These are phyloP conservation scores for Parauchenoglanis ngamensis DNA, from an alignment of 2,797 vertebrate species.

Conservation along the genomic window DNA sequence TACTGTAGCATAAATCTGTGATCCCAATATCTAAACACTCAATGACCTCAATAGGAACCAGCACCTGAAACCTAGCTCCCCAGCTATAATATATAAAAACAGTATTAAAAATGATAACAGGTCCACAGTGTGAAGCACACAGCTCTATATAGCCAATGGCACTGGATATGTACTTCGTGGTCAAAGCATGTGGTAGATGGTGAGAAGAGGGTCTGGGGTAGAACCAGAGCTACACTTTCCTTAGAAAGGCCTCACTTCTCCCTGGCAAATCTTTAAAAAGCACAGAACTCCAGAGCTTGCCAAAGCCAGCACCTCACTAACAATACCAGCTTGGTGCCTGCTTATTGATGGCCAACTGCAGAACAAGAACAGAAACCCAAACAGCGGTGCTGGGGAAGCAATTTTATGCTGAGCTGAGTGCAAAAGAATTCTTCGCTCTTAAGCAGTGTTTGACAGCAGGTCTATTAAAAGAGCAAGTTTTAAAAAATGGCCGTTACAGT, in stretches of 20 bases:
- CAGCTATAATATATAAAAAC: constrained; percentile 9
- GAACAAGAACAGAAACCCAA: constrained; percentile 24
- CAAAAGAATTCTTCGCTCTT: constrained; percentile 5
- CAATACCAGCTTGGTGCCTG: constrained; percentile 24
- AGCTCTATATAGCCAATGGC: not conserved
- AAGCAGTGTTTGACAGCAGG: constrained; percentile 19
- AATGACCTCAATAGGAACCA: constrained; percentile 31
- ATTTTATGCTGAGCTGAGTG: constrained; percentile 12
- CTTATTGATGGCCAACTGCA: constrained; percentile 23
- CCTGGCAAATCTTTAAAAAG: constrained; percentile 46
- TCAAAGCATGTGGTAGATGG: constrained; percentile 19
- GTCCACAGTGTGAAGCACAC: not conserved
- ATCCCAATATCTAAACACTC: not conserved
- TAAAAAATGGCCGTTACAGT: constrained; percentile 11
- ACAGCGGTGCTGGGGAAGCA: constrained; percentile 32
- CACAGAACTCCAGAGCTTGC: constrained; percentile 24
- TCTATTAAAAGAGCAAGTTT: not conserved
- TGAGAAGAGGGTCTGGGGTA: constrained; percentile 16
- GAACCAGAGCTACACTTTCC: constrained; percentile 12
- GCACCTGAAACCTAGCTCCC: not conserved
- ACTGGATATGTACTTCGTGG: constrained; percentile 1
- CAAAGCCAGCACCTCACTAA: constrained; percentile 35
- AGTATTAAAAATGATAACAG: constrained; percentile 1
- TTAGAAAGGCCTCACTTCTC: constrained; percentile 17
- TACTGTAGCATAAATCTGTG: constrained; percentile 34